A percentile compares a stretch with the other conserved stretches of the same genome.
Evolutionary conservation across 2,113 vertebrate species (phyloP).

Genomic region (Cairina moschata): DNA sequence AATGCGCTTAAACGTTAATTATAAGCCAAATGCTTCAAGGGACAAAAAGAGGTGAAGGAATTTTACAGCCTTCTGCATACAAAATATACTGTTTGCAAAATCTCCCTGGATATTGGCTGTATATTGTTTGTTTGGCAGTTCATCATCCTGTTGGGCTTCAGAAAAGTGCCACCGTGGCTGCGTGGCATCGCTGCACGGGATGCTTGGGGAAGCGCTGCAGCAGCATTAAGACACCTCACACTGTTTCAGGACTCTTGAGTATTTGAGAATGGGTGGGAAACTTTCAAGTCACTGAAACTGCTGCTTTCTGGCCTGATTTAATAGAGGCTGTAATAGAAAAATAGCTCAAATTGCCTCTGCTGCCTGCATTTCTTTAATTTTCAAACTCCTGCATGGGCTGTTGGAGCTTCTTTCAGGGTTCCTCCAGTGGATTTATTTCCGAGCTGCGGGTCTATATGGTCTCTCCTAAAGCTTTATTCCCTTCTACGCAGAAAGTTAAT

Average conservation of each 20-base stretch:
- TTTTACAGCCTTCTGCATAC: background rate
- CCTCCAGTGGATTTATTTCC: background rate
- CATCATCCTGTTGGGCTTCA: accelerated
- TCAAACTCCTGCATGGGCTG: background rate
- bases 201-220: background rate
- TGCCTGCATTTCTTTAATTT: background rate
- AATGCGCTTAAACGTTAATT: constrained; percentile 32
- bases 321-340: background rate
- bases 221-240: accelerated
- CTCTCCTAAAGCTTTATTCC: background rate
- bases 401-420: background rate
- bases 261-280: background rate
- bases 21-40: constrained; percentile 35
- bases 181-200: accelerated
- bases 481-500: background rate
- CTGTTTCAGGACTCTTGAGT: background rate
- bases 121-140: background rate
- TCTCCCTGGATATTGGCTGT: accelerated
- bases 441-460: background rate
- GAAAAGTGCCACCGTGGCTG: accelerated
- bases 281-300: background rate
- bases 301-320: background rate
- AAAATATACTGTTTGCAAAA: background rate
- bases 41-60: background rate
- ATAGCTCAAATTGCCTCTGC: background rate